Conservation (phyloP, 2,888 invertebrate species). For the Ophonus ardosiacus region DNA sequence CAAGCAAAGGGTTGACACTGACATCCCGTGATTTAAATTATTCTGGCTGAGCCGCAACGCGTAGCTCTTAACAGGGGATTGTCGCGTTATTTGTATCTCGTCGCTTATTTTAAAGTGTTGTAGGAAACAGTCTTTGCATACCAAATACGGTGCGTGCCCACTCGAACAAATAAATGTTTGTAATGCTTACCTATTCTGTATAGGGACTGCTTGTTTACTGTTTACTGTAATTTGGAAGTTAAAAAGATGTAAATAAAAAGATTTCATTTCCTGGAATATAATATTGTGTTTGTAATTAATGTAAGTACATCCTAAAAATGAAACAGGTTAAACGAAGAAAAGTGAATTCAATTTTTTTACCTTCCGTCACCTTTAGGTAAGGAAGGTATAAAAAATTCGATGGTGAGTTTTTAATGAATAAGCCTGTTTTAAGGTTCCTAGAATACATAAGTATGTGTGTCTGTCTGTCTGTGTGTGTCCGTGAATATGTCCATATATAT, state of each 20-base stretch:
- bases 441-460: too few species aligned
- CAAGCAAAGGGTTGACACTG: slow-evolving; percentile 40
- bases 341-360: too few species aligned
- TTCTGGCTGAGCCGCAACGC: slow-evolving; percentile 11
- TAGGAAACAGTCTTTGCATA: slow-evolving; percentile 2
- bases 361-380: too few species aligned
- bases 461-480: too few species aligned
- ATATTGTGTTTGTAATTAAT: too few species aligned
- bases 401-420: too few species aligned
- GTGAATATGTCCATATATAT: too few species aligned
- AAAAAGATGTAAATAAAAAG: not conserved
- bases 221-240: not conserved
- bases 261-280: not conserved
- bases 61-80: slow-evolving; percentile 16
- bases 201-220: not conserved
- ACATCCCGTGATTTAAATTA: slow-evolving; percentile 12
- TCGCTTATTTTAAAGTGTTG: slow-evolving; percentile 36
- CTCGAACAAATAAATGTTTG: slow-evolving; percentile 11
- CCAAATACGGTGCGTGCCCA: slow-evolving; percentile 5
- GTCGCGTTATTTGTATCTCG: slow-evolving; percentile 39
- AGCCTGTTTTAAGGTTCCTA: too few species aligned
- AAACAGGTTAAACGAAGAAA: too few species aligned
- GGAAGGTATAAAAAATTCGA: too few species aligned
- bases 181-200: not conserved
- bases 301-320: too few species aligned